Conservation (phyloP, 2,113 vertebrate genomes). For the Phrynosoma platyrhinos region DNA sequence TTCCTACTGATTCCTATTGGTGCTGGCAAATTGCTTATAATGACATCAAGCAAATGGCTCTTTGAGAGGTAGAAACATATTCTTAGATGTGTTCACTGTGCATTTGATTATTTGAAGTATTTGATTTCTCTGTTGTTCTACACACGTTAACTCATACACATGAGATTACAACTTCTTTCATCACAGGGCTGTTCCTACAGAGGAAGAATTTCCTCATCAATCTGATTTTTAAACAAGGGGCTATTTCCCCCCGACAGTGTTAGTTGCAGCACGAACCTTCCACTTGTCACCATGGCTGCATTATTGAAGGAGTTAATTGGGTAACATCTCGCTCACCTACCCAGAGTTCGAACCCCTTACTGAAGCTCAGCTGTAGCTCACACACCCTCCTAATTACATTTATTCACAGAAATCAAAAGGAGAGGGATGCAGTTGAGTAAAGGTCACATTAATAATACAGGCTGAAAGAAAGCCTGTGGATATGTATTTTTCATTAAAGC, state of each 20-base stretch:
- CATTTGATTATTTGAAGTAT: background rate
- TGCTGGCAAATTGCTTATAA: background rate
- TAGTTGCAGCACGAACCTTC: constrained; percentile 22
- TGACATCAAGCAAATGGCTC: constrained; percentile 15
- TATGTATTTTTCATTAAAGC: constrained; percentile 69
- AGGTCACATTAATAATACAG: constrained; percentile 71
- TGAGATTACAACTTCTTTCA: background rate
- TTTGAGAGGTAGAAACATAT: constrained; percentile 34
- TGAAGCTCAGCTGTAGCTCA: background rate
- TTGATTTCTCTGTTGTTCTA: background rate
- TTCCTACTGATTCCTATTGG: background rate
- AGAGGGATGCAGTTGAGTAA: constrained; percentile 64
- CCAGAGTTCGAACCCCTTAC: background rate
- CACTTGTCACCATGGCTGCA: constrained; percentile 22
- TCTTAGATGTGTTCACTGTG: background rate
- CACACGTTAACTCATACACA: fast-evolving
- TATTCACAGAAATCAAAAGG: constrained; percentile 68
- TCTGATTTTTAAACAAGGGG: constrained; percentile 25
- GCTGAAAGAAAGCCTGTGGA: constrained; percentile 60
- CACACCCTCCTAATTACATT: constrained; percentile 64
- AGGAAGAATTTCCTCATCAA: constrained; percentile 31
- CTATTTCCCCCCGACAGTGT: constrained; percentile 30
- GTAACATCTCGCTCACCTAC: constrained; percentile 47
- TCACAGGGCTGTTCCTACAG: background rate
- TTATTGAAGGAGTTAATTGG: constrained; percentile 82